Percentiles rank a stretch among this genome's conserved stretches.
phyloP scores from a whole-genome alignment of 2,888 invertebrate species.

The Eupeodes latifasciatus region DNA sequence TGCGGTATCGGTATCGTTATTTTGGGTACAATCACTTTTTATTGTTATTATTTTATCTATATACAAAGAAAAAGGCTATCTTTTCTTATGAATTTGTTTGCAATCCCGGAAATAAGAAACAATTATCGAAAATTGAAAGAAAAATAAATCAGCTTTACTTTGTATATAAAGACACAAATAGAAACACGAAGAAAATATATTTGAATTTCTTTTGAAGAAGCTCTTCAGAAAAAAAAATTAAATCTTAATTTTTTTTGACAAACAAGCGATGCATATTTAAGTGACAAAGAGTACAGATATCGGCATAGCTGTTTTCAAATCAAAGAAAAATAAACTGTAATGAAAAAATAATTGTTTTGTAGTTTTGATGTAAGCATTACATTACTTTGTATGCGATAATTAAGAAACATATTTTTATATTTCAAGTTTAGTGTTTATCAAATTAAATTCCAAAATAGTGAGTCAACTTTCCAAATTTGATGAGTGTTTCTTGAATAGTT shows the following conservation, averaged over 20 bases:
- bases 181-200: not conserved
- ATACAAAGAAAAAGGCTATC: slow-evolving; percentile 3
- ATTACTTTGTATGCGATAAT: too few relatives aligned
- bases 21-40: slow-evolving; percentile 29
- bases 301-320: too few relatives aligned
- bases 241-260: not conserved
- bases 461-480: too few relatives aligned
- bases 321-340: too few relatives aligned
- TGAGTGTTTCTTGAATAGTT: too few relatives aligned
- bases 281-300: too few relatives aligned
- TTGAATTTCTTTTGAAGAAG: not conserved
- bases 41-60: slow-evolving; percentile 2
- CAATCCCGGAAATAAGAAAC: slow-evolving; percentile 43
- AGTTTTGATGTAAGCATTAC: too few relatives aligned
- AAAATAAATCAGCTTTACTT: slow-evolving; percentile 25
- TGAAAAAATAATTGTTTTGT: too few relatives aligned
- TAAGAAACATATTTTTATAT: too few relatives aligned
- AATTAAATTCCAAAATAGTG: too few relatives aligned
- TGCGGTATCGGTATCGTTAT: slow-evolving; percentile 39
- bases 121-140: slow-evolving; percentile 37
- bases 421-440: too few relatives aligned
- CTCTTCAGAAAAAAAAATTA: not conserved
- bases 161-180: not conserved
- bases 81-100: slow-evolving; percentile 33
- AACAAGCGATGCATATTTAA: not conserved